Conservation (phyloP, 2,888 invertebrate genomes). For the Eutolmus rufibarbis region DNA sequence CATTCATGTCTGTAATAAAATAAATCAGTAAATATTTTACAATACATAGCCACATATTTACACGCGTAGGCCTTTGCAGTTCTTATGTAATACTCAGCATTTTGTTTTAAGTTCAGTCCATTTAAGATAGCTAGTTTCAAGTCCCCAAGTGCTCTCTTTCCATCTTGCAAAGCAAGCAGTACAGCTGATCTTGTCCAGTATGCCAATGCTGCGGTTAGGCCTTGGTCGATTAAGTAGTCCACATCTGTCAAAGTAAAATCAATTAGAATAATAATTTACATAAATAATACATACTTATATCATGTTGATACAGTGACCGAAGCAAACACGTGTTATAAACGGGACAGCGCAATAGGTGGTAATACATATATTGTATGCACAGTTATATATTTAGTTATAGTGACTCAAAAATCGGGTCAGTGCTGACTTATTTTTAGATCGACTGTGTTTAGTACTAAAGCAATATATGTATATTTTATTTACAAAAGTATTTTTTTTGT, state of each 20-base stretch:
- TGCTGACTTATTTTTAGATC: too few species aligned
- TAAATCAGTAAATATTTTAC: conserved; percentile 51
- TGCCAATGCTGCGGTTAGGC: conserved; percentile 70
- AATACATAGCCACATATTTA: conserved; percentile 44
- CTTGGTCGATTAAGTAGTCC: conserved; percentile 68
- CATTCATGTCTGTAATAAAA: conserved; percentile 65
- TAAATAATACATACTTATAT: too few species aligned
- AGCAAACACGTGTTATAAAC: too few species aligned
- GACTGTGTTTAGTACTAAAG: too few species aligned
- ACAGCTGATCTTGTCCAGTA: conserved; percentile 73
- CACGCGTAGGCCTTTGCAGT: conserved; percentile 73
- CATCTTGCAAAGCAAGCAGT: conserved; percentile 68
- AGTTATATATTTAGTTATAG: too few species aligned
- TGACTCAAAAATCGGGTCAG: too few species aligned
- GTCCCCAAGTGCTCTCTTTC: conserved; percentile 71
- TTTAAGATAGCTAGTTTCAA: conserved; percentile 71
- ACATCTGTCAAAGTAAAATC: conserved; percentile 55
- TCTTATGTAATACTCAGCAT: conserved; percentile 73
- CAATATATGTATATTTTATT: too few species aligned
- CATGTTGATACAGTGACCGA: not conserved
- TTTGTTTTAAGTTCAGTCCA: conserved; percentile 69
- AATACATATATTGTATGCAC: too few species aligned
- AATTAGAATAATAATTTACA: not conserved
- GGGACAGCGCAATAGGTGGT: too few species aligned
- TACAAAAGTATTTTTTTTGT: too few species aligned